Evolutionary conservation across 2,113 vertebrate genomes (phyloP).

Genomic region (Alethe diademata): DNA sequence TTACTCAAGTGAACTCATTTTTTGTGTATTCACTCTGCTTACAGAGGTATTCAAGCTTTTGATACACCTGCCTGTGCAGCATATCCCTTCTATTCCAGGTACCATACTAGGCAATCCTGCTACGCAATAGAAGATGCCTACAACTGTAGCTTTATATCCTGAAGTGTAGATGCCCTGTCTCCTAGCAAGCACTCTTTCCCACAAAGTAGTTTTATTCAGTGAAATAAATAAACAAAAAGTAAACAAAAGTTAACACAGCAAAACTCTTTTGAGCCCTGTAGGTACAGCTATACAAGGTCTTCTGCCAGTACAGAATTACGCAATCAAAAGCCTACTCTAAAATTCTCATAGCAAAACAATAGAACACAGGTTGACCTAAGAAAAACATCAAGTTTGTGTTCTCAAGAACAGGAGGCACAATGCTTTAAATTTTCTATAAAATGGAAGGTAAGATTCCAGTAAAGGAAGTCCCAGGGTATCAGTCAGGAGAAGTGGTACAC

Average conservation of each 20-base stretch:
- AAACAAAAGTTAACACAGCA: background rate
- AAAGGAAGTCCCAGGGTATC: background rate
- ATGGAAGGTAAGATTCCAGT: background rate
- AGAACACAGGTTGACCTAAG: background rate
- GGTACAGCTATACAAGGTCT: background rate
- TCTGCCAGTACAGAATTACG: background rate
- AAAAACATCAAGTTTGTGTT: background rate
- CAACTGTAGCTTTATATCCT: background rate
- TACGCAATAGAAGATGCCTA: background rate
- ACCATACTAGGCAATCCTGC: background rate
- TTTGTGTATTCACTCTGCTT: background rate
- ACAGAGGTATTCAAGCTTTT: background rate
- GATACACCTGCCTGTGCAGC: background rate
- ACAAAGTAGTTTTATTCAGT: background rate
- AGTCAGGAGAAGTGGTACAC: background rate
- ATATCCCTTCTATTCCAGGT: background rate
- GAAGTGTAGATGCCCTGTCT: background rate
- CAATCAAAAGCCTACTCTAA: background rate
- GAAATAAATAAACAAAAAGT: background rate
- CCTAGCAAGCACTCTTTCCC: background rate
- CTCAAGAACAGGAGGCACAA: background rate
- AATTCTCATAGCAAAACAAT: slow-evolving; percentile 7
- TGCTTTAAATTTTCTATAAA: background rate
- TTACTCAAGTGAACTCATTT: background rate
- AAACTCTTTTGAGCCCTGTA: background rate